Evolutionary conservation across 2,888 invertebrate species (phyloP), one percentile per base, ranked within the genome.

Genomic region (Nemurella pictetii): DNA sequence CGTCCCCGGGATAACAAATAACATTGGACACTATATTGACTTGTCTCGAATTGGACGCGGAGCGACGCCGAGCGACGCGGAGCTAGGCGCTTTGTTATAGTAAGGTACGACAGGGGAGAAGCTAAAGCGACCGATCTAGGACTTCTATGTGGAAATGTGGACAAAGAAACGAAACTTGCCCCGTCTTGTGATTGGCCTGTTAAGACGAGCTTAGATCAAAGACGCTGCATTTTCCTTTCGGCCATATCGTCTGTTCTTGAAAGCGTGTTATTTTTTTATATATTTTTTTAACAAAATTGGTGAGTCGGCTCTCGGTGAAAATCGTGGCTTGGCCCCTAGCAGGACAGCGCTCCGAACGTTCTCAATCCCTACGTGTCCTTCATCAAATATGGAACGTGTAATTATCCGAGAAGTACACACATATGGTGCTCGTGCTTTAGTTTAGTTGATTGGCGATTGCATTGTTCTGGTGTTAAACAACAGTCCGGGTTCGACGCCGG

Each of bases 1-100:
- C 78, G 28, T 78, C 78, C 28, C 74, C n/a, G 28, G 29, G 78
- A 30, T 30, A 78, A 78, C 78, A 78, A 78, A 78, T 78, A 78
- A 30, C 78, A 30, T n/a, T 78, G 30, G 78, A 78, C 78, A 29
- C 26, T 75, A 28, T 75, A 75, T 75, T 75, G 28, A 75, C 75
- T 75, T n/a, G 75, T n/a, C 27, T 78, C 30, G 78, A 29, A 78
- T 78, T 78, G 78, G 30, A 28, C 78, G 78, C 29, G 29, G 26
- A 25, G 77, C 12, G 78, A 25, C 28, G 75, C 30, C 78, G n/a
- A 55, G 9, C 32, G 32, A 32, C 9, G 2, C 55, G 55, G 1
- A 1, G 9, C 29, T 15, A 27, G 78, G 30, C 78, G 78, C 78
- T 78, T 78, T 78, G n/a, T 27, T 5, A 75, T 75, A 12, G 7